Conservation (phyloP, 2,888 invertebrate genomes). For the Pogonocherus hispidulus region DNA sequence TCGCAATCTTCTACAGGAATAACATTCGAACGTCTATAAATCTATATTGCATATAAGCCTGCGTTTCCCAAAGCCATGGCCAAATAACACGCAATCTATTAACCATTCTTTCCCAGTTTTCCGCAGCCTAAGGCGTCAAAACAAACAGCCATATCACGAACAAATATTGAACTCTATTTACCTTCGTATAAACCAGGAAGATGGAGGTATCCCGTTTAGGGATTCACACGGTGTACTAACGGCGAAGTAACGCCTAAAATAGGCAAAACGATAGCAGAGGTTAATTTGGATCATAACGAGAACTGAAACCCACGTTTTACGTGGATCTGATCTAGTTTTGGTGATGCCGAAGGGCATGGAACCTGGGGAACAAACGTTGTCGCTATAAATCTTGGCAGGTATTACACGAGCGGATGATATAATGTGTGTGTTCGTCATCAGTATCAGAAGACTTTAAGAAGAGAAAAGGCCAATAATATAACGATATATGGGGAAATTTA, state of each 20-base stretch:
- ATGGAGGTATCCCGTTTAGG: conserved; percentile 42
- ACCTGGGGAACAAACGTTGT: not conserved
- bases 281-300: conserved; percentile 54
- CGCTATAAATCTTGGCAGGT: not conserved
- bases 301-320: conserved; percentile 50
- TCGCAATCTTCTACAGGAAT: not conserved
- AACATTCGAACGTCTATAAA: not conserved
- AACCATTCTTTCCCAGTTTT: conserved; percentile 29
- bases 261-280: conserved; percentile 53
- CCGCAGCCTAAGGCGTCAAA: conserved; percentile 28
- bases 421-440: too few relatives aligned
- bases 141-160: conserved; percentile 37
- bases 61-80: not conserved
- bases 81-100: conserved; percentile 27
- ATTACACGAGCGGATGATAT: not conserved
- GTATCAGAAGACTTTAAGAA: too few relatives aligned
- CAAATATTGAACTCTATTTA: conserved; percentile 40
- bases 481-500: too few relatives aligned
- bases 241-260: conserved; percentile 53
- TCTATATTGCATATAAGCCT: not conserved
- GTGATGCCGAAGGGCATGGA: not conserved
- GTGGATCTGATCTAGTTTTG: conserved; percentile 57
- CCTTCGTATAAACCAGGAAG: conserved; percentile 44
- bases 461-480: too few relatives aligned
- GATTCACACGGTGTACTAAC: conserved; percentile 48